Base-by-base conservation (phyloP, 2,797 vertebrate species). In the Rhinella marina region DNA sequence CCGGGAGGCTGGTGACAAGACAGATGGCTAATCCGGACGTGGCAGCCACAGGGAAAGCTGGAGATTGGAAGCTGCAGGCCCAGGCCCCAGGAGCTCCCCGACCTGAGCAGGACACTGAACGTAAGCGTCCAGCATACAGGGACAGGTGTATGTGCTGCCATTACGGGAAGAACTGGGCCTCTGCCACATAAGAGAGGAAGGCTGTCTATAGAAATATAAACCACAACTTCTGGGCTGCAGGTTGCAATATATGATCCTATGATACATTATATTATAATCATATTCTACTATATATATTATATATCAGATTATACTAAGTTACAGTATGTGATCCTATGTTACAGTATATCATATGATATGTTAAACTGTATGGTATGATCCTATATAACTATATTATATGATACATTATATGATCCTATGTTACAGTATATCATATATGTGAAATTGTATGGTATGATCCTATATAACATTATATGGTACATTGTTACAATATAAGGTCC, bases 21-120 rank as follows among this genome's bases (percentile, higher is more conserved):
- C 87, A 88, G 87, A 85, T 88, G 87, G 87, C 70, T 75, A 66
- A 88, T 85, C 83, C 78, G 78, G 57, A 82, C 52, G n/a, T 59
- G 81, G 75, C 81, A 79, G 75, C 59, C n/a, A 81, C 62, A 77
- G 70, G 48, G 70, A 70, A 84, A 41, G 54, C 61, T 59, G 72
- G 70, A 21, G 23, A 59, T 66, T 70, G 78, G 72, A 88, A 70
- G 52, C 52, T 23, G 16, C 7, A 2, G 29, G 56, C 50, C 68
- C 48, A 48, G 17, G 23, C 64, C 61, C 16, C 56, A 68, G 73
- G 25, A 77, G 68, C 68, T 3, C 16, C 62, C 7, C 66, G 8
- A 70, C 68, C 68, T 32, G 68, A 32, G 27, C 27, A 29, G 32
- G 32, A 73, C 29, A 3, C 32, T 41, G 70, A 73, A n/a, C 23